phyloP scores from a whole-genome alignment of 2,797 vertebrate species.

The Naso thynnoides region DNA sequence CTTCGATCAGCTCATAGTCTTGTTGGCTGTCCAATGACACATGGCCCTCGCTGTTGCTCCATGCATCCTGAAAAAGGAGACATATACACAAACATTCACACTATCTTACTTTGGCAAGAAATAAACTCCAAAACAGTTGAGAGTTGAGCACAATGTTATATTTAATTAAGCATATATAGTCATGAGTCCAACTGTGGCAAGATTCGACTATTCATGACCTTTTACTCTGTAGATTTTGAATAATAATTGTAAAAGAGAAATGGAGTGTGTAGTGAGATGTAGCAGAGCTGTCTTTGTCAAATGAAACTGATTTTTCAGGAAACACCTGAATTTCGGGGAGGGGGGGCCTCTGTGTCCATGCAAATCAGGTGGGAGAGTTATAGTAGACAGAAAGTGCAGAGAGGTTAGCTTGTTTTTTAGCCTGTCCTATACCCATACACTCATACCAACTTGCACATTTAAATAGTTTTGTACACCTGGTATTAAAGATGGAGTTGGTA shows the following conservation, averaged over 20 bases:
- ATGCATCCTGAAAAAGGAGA: slow-evolving; percentile 88
- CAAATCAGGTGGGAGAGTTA: not conserved
- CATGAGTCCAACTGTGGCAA: not conserved
- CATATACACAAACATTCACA: slow-evolving; percentile 14
- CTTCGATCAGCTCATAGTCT: slow-evolving; percentile 90
- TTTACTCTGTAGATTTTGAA: too few relatives aligned
- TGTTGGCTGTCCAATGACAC: slow-evolving; percentile 91
- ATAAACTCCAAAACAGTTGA: too few relatives aligned
- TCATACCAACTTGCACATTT: too few relatives aligned
- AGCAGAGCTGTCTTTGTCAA: too few relatives aligned
- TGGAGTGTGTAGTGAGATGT: not conserved
- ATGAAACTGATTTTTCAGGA: not conserved
- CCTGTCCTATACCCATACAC: too few relatives aligned
- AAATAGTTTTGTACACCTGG: too few relatives aligned
- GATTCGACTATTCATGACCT: not conserved
- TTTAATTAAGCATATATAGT: too few relatives aligned
- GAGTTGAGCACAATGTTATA: too few relatives aligned
- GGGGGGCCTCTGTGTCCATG: not conserved
- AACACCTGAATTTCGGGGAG: not conserved
- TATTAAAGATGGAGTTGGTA: too few relatives aligned
- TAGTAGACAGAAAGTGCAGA: not conserved
- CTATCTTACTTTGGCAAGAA: not conserved
- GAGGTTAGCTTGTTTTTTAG: too few relatives aligned
- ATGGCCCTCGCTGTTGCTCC: slow-evolving; percentile 89
- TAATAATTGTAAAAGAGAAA: not conserved